phyloP scores from a whole-genome alignment of 1,140 invertebrate species.

The Drosophila burlai region DNA sequence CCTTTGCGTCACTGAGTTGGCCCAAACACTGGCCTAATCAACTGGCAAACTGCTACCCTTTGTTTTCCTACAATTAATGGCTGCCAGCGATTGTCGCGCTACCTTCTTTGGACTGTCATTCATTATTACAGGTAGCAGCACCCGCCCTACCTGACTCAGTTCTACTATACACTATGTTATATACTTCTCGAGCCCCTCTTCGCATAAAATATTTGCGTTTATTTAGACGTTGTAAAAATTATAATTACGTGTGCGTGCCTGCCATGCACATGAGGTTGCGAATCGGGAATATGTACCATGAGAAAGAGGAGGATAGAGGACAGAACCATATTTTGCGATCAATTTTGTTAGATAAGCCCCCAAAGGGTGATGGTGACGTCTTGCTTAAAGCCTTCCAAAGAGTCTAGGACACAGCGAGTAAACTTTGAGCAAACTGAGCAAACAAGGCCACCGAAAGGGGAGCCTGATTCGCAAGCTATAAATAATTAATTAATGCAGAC shows the following conservation, averaged over 20 bases:
- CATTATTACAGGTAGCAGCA: slow-evolving; percentile 60
- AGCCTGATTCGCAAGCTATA: slow-evolving; percentile 71
- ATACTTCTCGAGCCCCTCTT: slow-evolving; percentile 24
- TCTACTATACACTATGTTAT: neutral
- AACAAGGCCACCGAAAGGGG: slow-evolving; percentile 34
- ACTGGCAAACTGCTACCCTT: slow-evolving; percentile 17
- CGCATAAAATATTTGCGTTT: slow-evolving; percentile 77
- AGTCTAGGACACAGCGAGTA: slow-evolving; percentile 30
- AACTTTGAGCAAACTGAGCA: slow-evolving; percentile 65
- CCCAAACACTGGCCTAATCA: slow-evolving; percentile 2
- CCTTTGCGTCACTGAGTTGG: slow-evolving; percentile 19
- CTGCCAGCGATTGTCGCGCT: slow-evolving; percentile 33
- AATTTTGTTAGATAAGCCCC: slow-evolving; percentile 69
- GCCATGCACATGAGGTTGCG: slow-evolving; percentile 49
- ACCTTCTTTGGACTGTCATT: slow-evolving; percentile 69
- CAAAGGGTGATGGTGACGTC: slow-evolving; percentile 44
- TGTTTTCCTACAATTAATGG: slow-evolving; percentile 51
- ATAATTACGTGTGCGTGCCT: slow-evolving; percentile 79
- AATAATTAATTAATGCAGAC: slow-evolving; percentile 81
- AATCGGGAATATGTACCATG: slow-evolving; percentile 15
- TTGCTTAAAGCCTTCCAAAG: slow-evolving; percentile 19
- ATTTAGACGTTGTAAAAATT: slow-evolving; percentile 84
- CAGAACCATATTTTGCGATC: slow-evolving; percentile 76
- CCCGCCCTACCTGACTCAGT: slow-evolving; percentile 13
- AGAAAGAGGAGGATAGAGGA: slow-evolving; percentile 2